A percentile compares a stretch with the other conserved stretches of the same genome.
These are phyloP conservation scores for Stramonita haemastoma DNA, from an alignment of 2,888 invertebrate genomes.

Conservation along the genomic window DNA sequence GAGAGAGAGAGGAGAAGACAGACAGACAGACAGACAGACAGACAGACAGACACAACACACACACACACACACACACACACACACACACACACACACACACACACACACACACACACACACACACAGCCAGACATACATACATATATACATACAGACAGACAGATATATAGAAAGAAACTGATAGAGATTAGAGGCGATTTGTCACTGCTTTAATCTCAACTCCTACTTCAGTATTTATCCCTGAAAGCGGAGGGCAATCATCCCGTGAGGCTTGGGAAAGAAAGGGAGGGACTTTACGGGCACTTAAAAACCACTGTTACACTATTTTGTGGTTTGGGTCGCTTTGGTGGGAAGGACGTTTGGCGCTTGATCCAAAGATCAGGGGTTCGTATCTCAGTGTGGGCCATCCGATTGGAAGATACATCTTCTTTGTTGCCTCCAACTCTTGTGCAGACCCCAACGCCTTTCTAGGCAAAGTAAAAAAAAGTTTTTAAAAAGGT, in stretches of 20 bases:
- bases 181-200: neutral
- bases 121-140: too few species aligned
- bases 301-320: neutral
- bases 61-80: too few species aligned
- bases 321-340: neutral
- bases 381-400: neutral
- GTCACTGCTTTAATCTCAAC: neutral
- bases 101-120: too few species aligned
- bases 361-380: neutral
- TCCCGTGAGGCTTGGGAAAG: too few species aligned
- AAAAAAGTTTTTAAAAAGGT: too few species aligned
- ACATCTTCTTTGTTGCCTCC: too few species aligned
- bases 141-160: too few species aligned
- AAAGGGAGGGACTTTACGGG: neutral
- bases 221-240: neutral
- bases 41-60: too few species aligned
- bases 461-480: too few species aligned
- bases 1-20: neutral
- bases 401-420: neutral
- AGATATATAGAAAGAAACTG: slow-evolving; percentile 84
- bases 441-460: too few species aligned
- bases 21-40: neutral
- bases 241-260: neutral
- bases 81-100: too few species aligned
- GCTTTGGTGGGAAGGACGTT: neutral